Evolutionary conservation across 2,113 vertebrate species (phyloP).

Genomic region (Lanius collurio): DNA sequence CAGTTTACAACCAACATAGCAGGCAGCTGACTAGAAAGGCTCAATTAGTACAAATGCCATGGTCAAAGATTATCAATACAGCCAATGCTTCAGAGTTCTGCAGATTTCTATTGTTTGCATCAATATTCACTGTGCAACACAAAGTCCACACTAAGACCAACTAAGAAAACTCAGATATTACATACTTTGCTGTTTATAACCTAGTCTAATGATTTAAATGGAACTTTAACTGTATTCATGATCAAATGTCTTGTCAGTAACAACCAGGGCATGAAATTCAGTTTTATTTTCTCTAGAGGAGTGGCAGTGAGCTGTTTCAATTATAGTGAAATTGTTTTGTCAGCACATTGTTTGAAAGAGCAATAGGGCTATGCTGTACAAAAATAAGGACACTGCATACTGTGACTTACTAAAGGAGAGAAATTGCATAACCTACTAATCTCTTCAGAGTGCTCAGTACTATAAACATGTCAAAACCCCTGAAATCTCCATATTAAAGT

Average conservation of each 20-base stretch:
- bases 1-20: background rate
- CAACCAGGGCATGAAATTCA: constrained; percentile 2
- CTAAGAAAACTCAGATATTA: background rate
- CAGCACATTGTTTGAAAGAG: constrained; percentile 1
- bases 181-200: background rate
- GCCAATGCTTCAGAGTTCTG: background rate
- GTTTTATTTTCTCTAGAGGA: constrained; percentile 35
- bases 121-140: background rate
- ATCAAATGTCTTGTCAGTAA: constrained; percentile 18
- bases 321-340: constrained; percentile 32
- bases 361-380: background rate
- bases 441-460: background rate
- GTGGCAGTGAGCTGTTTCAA: background rate
- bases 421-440: background rate
- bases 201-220: background rate
- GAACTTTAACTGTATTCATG: background rate
- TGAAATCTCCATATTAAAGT: background rate
- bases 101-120: background rate
- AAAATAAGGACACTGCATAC: background rate
- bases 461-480: background rate
- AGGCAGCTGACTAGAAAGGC: background rate
- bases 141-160: background rate
- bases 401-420: background rate
- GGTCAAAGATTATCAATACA: background rate
- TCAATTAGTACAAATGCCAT: background rate